A percentile compares a stretch with the other conserved stretches of the same genome.
These are phyloP conservation scores for Aythya baeri DNA, from an alignment of 2,113 vertebrate genomes.

Conservation along the genomic window DNA sequence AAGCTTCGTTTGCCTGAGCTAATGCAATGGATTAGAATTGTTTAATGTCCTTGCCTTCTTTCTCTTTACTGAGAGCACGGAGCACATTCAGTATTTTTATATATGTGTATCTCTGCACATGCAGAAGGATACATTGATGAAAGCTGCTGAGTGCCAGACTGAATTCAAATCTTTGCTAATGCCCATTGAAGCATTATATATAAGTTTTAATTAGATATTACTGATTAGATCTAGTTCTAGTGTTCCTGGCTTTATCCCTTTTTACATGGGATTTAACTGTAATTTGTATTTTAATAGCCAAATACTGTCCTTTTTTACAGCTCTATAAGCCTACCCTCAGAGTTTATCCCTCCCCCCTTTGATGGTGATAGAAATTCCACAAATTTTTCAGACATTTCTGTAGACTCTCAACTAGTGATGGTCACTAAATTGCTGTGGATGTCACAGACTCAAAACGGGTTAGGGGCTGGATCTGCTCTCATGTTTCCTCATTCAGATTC, in stretches of 20 bases:
- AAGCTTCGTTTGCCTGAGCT: conserved; percentile 24
- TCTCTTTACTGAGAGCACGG: background rate
- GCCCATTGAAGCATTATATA: background rate
- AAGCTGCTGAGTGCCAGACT: background rate
- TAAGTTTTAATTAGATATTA: background rate
- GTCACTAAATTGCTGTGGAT: background rate
- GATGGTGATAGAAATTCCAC: background rate
- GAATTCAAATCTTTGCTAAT: background rate
- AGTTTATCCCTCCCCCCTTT: background rate
- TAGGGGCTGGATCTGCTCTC: background rate
- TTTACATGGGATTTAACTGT: background rate
- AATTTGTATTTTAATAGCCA: conserved; percentile 21
- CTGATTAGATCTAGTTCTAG: background rate
- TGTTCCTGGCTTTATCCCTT: background rate
- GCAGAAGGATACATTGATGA: background rate
- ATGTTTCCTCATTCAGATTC: background rate
- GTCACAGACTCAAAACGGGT: background rate
- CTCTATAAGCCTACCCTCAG: background rate
- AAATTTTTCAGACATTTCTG: background rate
- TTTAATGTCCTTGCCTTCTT: background rate
- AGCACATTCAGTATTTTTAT: background rate
- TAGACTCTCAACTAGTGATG: background rate
- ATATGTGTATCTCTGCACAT: background rate
- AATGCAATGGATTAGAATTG: conserved; percentile 11
- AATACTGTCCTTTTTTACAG: background rate